Conservation (phyloP, 1,140 invertebrate genomes). For the Bombus haemorrhoidalis region DNA sequence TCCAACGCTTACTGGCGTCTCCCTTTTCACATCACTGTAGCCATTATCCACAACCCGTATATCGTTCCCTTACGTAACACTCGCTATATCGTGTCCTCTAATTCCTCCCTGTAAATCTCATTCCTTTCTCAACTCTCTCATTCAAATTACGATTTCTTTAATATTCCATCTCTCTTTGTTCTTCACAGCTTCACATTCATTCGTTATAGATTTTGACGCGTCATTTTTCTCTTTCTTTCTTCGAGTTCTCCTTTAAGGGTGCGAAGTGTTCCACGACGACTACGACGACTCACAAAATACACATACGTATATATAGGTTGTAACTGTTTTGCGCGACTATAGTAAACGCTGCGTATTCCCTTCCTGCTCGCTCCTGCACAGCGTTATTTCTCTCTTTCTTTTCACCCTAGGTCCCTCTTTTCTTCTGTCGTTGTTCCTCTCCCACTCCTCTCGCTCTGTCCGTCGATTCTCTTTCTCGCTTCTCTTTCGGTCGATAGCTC, state of each 20-base stretch:
- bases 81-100: background rate
- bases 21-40: background rate
- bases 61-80: background rate
- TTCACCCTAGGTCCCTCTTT: slow-evolving; percentile 8
- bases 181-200: too few relatives aligned
- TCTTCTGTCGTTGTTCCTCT: background rate
- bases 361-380: slow-evolving; percentile 19
- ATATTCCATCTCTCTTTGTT: background rate
- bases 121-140: background rate
- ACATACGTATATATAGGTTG: background rate
- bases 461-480: slow-evolving; percentile 62
- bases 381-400: slow-evolving; percentile 40
- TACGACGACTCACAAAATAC: background rate
- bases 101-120: background rate
- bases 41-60: background rate
- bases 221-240: background rate
- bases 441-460: slow-evolving; percentile 15
- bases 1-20: background rate
- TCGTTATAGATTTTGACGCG: background rate
- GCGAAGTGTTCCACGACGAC: background rate
- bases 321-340: slow-evolving; percentile 34
- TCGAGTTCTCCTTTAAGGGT: background rate
- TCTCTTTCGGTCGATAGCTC: slow-evolving; percentile 80
- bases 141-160: background rate
- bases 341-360: slow-evolving; percentile 42